Conservation (phyloP, 2,888 invertebrate species). For the Mellilla xanthometata region DNA sequence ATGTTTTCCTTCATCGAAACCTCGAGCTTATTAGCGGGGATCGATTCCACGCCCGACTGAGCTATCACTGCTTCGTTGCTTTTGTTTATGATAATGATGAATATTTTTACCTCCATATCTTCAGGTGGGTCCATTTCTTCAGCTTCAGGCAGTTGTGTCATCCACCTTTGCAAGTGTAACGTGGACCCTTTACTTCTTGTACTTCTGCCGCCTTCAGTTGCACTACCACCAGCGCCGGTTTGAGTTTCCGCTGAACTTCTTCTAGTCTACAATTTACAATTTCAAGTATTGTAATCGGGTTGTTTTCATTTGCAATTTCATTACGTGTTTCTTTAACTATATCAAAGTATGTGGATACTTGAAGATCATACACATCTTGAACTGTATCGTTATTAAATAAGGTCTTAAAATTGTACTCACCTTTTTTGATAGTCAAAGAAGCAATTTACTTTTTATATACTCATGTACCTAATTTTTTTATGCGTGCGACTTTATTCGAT, state of each 20-base stretch:
- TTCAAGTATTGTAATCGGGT: neutral
- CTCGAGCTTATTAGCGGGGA: no score
- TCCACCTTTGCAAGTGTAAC: slow-evolving; percentile 90
- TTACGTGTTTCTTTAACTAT: no score
- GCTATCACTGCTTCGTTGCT: no score
- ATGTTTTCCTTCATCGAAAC: no score
- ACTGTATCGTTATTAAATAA: neutral
- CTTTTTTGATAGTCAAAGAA: neutral
- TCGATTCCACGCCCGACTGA: no score
- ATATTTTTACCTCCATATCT: slow-evolving; percentile 74
- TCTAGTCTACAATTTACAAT: slow-evolving; percentile 53
- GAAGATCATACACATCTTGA: slow-evolving; percentile 11
- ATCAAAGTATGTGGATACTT: slow-evolving; percentile 45
- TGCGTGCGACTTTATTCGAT: slow-evolving; percentile 12
- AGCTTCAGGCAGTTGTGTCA: slow-evolving; percentile 88
- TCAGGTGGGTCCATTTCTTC: slow-evolving; percentile 79
- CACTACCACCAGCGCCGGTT: slow-evolving; percentile 66
- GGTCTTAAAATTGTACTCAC: slow-evolving; percentile 25
- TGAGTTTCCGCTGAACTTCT: slow-evolving; percentile 75
- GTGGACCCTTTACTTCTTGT: slow-evolving; percentile 87
- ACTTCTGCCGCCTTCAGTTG: slow-evolving; percentile 67
- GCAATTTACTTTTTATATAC: no score
- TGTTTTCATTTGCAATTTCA: neutral
- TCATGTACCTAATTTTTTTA: neutral
- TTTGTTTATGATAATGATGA: no score